Conservation (phyloP, 2,888 invertebrate species). For the Morpho achilles region DNA sequence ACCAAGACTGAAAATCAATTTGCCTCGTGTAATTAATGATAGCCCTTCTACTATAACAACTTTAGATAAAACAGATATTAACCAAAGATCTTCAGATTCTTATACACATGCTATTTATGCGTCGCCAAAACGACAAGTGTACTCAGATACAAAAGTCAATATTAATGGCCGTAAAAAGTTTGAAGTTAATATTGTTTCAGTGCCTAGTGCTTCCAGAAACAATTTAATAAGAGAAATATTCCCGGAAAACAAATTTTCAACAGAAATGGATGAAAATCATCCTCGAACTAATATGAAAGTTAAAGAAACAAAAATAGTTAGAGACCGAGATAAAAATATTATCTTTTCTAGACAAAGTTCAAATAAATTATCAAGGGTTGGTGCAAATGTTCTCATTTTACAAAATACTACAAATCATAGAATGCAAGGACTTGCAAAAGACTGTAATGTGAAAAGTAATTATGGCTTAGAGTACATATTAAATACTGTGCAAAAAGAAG, state of each 20-base stretch:
- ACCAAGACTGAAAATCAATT: slow-evolving; percentile 43
- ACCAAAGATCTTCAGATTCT: slow-evolving; percentile 47
- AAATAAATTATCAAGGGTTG: slow-evolving; percentile 4
- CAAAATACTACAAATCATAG: not conserved
- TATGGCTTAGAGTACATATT: slow-evolving; percentile 53
- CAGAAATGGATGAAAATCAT: not conserved
- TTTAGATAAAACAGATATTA: slow-evolving; percentile 33
- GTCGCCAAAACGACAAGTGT: slow-evolving; percentile 21
- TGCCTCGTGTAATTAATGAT: slow-evolving; percentile 44
- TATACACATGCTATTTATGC: slow-evolving; percentile 35
- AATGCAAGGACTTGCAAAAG: not conserved
- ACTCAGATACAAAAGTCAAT: slow-evolving; percentile 29
- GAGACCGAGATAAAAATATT: not conserved
- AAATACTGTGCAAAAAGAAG: slow-evolving; percentile 40
- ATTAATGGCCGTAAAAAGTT: slow-evolving; percentile 33
- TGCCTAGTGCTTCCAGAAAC: not conserved
- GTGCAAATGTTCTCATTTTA: slow-evolving; percentile 8
- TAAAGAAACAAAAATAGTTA: not conserved
- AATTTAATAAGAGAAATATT: slow-evolving; percentile 7
- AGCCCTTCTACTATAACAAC: slow-evolving; percentile 36
- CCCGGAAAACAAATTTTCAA: not conserved
- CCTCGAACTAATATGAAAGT: not conserved
- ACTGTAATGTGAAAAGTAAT: slow-evolving; percentile 23
- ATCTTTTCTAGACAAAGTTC: not conserved
- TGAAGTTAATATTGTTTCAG: not conserved